Conservation (phyloP, 2,113 vertebrate genomes). For the Collichthys lucidus region DNA sequence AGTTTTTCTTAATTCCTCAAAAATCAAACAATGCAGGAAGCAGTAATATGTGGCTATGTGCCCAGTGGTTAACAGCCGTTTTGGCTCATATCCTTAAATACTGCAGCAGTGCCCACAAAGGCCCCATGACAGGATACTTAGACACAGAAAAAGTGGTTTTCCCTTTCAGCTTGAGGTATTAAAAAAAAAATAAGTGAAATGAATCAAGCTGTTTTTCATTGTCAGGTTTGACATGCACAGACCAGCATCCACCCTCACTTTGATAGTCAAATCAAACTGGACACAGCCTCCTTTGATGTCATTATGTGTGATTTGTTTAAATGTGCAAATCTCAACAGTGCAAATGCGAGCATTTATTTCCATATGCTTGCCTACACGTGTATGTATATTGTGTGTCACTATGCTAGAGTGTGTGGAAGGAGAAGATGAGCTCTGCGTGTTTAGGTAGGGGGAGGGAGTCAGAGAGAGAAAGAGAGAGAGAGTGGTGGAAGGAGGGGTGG, state of each 20-base stretch:
- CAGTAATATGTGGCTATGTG: neutral
- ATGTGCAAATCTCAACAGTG: neutral
- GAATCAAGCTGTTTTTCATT: too few species aligned
- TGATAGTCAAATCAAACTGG: constrained; percentile 60
- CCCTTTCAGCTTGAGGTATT: neutral
- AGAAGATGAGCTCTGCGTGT: constrained; percentile 53
- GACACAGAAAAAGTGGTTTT: neutral
- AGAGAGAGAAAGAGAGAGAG: constrained; percentile 21
- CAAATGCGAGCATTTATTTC: constrained; percentile 22
- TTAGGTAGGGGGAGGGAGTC: constrained; percentile 46
- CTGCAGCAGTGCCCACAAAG: neutral
- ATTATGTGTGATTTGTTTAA: constrained; percentile 34
- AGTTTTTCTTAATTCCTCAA: neutral
- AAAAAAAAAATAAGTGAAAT: too few species aligned
- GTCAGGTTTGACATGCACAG: neutral
- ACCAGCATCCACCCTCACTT: neutral
- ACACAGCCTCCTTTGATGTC: neutral
- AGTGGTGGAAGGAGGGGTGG: constrained; percentile 33
- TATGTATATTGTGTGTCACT: constrained; percentile 12
- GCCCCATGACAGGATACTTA: neutral
- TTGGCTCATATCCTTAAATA: neutral
- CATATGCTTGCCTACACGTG: constrained; percentile 2
- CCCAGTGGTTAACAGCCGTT: neutral
- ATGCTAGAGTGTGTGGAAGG: constrained; percentile 29
- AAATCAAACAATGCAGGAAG: neutral